phyloP scores from a whole-genome alignment of 2,113 vertebrate species.

The Pagrus major region DNA sequence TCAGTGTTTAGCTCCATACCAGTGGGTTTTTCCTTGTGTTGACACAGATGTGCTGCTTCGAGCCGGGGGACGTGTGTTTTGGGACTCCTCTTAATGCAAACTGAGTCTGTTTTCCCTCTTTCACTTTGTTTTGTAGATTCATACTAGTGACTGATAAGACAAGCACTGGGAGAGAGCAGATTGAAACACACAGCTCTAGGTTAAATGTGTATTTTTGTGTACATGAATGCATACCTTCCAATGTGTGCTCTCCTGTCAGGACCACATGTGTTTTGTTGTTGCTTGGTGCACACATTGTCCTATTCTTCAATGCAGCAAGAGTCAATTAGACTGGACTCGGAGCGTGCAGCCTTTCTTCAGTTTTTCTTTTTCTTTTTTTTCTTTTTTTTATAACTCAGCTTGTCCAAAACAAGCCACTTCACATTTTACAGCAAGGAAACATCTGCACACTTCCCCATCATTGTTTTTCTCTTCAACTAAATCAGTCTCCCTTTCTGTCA shows the following conservation, averaged over 20 bases:
- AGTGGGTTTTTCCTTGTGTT: conserved; percentile 65
- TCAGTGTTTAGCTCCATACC: conserved; percentile 57
- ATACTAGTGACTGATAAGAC: conserved; percentile 10
- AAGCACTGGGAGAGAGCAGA: neutral
- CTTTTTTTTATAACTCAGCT: neutral
- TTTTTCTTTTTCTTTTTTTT: neutral
- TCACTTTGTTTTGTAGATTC: conserved; percentile 36
- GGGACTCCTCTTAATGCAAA: conserved; percentile 50
- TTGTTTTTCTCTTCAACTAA: neutral
- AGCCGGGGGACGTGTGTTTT: conserved; percentile 51
- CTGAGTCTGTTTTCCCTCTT: conserved; percentile 58
- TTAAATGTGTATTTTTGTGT: conserved; percentile 11
- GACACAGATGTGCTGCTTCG: conserved; percentile 75
- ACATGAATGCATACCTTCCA: conserved; percentile 1
- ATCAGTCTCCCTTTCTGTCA: conserved; percentile 38
- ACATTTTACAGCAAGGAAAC: conserved; percentile 24
- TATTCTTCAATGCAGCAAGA: conserved; percentile 17
- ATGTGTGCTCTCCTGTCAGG: conserved; percentile 26
- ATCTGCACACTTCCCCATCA: neutral
- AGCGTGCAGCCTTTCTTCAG: neutral
- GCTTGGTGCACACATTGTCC: conserved; percentile 5
- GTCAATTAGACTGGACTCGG: neutral
- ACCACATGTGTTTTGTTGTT: conserved; percentile 23
- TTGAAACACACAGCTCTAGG: neutral
- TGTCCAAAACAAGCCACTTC: conserved; percentile 25